Evolutionary conservation across 2,113 vertebrate species (phyloP).

Genomic region (Alaudala cheleensis): DNA sequence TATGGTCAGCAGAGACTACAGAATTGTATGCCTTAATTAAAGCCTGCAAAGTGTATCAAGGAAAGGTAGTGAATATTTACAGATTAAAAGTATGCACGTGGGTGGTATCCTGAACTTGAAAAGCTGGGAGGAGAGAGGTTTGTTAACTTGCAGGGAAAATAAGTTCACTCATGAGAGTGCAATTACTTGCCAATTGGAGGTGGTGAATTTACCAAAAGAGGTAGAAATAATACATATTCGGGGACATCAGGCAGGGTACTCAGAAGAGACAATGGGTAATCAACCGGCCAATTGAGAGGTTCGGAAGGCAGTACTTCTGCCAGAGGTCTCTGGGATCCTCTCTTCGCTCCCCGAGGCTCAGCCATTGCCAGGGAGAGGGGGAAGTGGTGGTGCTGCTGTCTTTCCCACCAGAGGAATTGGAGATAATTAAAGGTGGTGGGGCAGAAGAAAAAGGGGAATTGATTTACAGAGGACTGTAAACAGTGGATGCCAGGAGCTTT

Average conservation of each 20-base stretch:
- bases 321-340: not conserved
- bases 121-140: not conserved
- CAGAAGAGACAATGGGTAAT: not conserved
- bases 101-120: not conserved
- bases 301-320: not conserved
- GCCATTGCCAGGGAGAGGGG: no score
- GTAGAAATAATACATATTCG: not conserved
- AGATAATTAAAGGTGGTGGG: not conserved
- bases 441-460: not conserved
- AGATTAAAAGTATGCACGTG: not conserved
- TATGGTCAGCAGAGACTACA: not conserved
- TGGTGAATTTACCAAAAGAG: not conserved
- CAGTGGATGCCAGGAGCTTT: not conserved
- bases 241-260: not conserved
- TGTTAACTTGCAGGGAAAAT: not conserved
- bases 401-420: not conserved
- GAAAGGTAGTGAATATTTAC: not conserved
- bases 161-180: not conserved
- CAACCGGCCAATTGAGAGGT: not conserved
- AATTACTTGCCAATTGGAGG: not conserved
- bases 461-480: not conserved
- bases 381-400: not conserved
- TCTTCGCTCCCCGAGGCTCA: not conserved
- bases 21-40: not conserved
- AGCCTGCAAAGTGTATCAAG: not conserved